Evolutionary conservation across 2,888 invertebrate species (phyloP).

Genomic region (Blastobasis lacticolella): DNA sequence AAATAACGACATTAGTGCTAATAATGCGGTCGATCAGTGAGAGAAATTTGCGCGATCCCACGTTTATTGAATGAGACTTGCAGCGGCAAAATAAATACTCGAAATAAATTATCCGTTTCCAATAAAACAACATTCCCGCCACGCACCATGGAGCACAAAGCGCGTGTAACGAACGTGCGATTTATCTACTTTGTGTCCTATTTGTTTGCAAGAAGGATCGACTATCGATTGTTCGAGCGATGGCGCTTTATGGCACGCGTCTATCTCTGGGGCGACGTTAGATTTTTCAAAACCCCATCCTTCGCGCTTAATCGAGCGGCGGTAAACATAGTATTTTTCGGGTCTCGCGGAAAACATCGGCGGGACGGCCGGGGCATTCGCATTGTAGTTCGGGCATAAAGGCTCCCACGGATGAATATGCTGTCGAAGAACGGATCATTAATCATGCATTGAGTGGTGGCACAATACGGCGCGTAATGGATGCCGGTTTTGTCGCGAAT

Average conservation of each 20-base stretch:
- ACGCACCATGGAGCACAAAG: slow-evolving; percentile 37
- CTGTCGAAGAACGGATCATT: slow-evolving; percentile 55
- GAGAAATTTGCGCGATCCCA: slow-evolving; percentile 40
- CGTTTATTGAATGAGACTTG: slow-evolving; percentile 53
- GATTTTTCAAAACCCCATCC: slow-evolving; percentile 60
- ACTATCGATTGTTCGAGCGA: slow-evolving; percentile 14
- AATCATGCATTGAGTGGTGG: slow-evolving; percentile 64
- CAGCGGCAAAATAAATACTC: slow-evolving; percentile 64
- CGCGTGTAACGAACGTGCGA: slow-evolving; percentile 15
- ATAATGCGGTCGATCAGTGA: slow-evolving; percentile 28
- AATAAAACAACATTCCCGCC: slow-evolving; percentile 63
- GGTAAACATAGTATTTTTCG: slow-evolving; percentile 69
- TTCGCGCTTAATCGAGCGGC: slow-evolving; percentile 64
- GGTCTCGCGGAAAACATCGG: slow-evolving; percentile 57
- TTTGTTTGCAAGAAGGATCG: slow-evolving; percentile 15
- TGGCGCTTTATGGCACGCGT: slow-evolving; percentile 36
- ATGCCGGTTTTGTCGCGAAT: slow-evolving; percentile 49
- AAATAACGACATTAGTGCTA: slow-evolving; percentile 13
- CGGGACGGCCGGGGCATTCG: slow-evolving; percentile 41
- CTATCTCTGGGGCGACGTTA: slow-evolving; percentile 32
- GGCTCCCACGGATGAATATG: slow-evolving; percentile 60
- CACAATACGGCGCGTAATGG: slow-evolving; percentile 56
- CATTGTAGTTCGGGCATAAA: slow-evolving; percentile 42
- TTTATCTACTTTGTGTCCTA: slow-evolving; percentile 25
- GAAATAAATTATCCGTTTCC: slow-evolving; percentile 69